Evolutionary conservation across 2,113 vertebrate genomes (phyloP).

Genomic region (Erinaceus europaeus): DNA sequence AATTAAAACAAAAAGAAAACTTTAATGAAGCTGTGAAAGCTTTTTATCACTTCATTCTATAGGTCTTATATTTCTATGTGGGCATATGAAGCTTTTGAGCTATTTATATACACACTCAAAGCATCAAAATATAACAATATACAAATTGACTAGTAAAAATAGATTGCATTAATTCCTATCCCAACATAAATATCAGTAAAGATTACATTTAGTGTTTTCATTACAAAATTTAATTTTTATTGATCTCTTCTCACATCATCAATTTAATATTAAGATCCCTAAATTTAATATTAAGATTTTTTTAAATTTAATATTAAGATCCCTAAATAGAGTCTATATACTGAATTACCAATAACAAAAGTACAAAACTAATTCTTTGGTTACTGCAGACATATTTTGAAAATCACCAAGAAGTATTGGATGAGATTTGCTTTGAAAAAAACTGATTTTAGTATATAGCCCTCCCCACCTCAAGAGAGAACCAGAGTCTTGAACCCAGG

Average conservation of each 20-base stretch:
- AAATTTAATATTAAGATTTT: conserved; percentile 34
- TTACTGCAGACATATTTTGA: not conserved
- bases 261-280: conserved; percentile 38
- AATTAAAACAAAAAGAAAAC: no score
- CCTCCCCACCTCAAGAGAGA: no score
- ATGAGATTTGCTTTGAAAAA: not conserved
- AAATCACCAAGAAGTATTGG: not conserved
- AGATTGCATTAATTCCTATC: not conserved
- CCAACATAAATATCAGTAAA: conserved; percentile 22
- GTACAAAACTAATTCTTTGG: not conserved
- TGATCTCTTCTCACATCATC: not conserved
- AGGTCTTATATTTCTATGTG: not conserved
- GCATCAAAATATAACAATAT: conserved; percentile 14
- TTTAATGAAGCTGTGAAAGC: not conserved
- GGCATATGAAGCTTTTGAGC: not conserved
- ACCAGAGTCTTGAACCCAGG: no score
- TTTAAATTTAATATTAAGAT: conserved; percentile 39
- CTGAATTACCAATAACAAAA: not conserved
- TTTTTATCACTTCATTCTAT: not conserved
- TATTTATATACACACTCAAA: not conserved
- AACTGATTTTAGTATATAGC: no score
- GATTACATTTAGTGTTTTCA: conserved; percentile 46
- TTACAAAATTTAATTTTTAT: conserved; percentile 40
- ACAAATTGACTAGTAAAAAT: conserved; percentile 1
- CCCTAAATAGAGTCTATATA: conserved; percentile 2